Conservation (phyloP, 2,888 invertebrate genomes). For the Calliopum simillimum region DNA sequence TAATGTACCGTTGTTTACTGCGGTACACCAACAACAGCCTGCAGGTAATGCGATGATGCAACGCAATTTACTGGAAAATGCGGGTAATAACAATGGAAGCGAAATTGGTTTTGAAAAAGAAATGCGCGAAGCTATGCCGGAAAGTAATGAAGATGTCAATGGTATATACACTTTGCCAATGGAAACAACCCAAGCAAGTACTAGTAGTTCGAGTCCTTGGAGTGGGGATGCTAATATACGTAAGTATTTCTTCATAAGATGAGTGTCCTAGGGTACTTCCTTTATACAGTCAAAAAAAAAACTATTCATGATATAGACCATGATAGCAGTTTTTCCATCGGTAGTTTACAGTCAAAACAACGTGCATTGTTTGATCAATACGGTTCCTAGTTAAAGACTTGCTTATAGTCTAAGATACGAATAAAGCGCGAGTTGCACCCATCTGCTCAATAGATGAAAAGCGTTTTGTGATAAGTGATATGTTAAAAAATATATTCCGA, state of each 20-base stretch:
- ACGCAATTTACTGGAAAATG: neutral
- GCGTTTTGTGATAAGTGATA: no score
- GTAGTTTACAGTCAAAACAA: no score
- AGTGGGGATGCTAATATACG: conserved; percentile 47
- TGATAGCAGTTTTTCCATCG: no score
- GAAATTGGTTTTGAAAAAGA: neutral
- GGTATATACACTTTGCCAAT: neutral
- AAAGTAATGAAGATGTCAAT: neutral
- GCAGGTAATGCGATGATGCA: neutral
- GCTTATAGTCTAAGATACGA: no score
- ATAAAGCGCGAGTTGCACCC: no score
- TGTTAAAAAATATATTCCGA: no score
- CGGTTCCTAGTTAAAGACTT: no score
- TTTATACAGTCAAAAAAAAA: no score
- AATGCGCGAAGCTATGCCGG: neutral
- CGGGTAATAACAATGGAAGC: neutral
- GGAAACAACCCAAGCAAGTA: neutral
- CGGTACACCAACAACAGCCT: conserved; percentile 41
- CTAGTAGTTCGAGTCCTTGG: conserved; percentile 49
- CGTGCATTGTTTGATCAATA: no score
- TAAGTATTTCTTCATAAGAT: conserved; percentile 39
- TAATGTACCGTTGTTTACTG: conserved; percentile 46
- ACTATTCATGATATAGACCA: no score
- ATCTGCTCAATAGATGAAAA: no score
- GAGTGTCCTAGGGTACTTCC: no score